Evolutionary conservation across 2,888 invertebrate species (phyloP), one percentile per base, ranked within the genome.

Genomic region (Acrocyrtus sp.): DNA sequence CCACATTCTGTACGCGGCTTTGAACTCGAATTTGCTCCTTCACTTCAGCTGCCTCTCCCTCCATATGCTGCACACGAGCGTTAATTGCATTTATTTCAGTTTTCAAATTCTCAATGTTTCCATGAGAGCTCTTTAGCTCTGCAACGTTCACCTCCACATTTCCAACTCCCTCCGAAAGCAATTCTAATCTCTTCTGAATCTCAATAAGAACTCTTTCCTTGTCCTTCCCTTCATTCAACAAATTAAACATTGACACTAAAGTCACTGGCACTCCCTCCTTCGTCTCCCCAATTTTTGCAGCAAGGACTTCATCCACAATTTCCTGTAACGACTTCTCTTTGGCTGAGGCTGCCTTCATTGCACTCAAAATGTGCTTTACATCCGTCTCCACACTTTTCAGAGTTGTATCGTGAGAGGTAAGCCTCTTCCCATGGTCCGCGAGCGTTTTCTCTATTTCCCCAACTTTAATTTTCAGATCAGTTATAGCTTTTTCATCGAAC

Each of bases 311-410:
- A 0, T 58, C 21, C 22, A 75, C 26, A n/a, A 72, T 72, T 41
- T 72, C 67, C 15, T 72, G 63, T 34, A 67, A 17, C n/a, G 67
- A 21, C 54, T 75, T 75, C 21, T 67, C 75, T 19, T 75, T 75
- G 12, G 72, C 27, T 12, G 75, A 72, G 8, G 67, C 75, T n/a
- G 72, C 72, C 17, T 72, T 62, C 63, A 72, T 75, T 12, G 72
- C 72, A 5, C 21, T 17, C 6, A 54, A 1, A n/a, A 68, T 48
- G 24, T 15, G 39, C 10, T 21, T 54, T 17, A 69, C 41, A 8
- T 69, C 62, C 21, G 43, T 21, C 29, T 57, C 29, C 22, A 69
- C n/a, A 1, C 39, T 17, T 6, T 26, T 19, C 1, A 62, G 41
- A n/a, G 56, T 39, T 5, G 24, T 17, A 19, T 54, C 48, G 12